phyloP scores from a whole-genome alignment of 2,888 invertebrate genomes.

The Temnothorax rugatulus region DNA sequence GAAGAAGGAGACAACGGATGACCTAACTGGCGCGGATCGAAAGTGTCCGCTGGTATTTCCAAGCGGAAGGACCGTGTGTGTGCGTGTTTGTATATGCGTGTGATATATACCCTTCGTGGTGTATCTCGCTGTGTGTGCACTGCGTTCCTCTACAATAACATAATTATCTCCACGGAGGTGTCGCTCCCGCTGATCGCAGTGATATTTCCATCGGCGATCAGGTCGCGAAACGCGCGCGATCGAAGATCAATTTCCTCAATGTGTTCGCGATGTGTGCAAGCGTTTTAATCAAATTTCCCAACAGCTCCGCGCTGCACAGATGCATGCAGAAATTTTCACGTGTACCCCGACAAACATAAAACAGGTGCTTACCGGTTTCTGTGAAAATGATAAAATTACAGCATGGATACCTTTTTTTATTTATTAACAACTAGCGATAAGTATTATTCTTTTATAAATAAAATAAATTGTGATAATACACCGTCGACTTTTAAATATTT shows the following conservation, averaged over 20 bases:
- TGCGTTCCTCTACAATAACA: conserved; percentile 12
- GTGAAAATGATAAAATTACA: neutral
- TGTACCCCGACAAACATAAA: neutral
- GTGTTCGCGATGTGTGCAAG: neutral
- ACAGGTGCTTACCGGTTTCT: neutral
- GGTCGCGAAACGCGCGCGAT: neutral
- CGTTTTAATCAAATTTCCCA: conserved; percentile 14
- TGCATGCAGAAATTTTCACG: conserved; percentile 7
- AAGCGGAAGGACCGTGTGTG: conserved; percentile 11
- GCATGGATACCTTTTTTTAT: neutral
- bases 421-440: neutral
- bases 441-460: neutral
- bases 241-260: conserved; percentile 1
- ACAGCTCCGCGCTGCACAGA: neutral
- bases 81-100: neutral
- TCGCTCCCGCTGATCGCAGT: neutral
- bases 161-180: conserved; percentile 30
- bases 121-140: neutral
- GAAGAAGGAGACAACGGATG: conserved; percentile 40
- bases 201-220: neutral
- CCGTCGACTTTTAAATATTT: neutral
- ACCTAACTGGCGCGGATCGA: conserved; percentile 27
- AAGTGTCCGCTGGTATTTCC: conserved; percentile 31
- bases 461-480: neutral
- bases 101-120: neutral